Evolutionary conservation across 2,113 vertebrate genomes (phyloP).

Genomic region (Panthera uncia): DNA sequence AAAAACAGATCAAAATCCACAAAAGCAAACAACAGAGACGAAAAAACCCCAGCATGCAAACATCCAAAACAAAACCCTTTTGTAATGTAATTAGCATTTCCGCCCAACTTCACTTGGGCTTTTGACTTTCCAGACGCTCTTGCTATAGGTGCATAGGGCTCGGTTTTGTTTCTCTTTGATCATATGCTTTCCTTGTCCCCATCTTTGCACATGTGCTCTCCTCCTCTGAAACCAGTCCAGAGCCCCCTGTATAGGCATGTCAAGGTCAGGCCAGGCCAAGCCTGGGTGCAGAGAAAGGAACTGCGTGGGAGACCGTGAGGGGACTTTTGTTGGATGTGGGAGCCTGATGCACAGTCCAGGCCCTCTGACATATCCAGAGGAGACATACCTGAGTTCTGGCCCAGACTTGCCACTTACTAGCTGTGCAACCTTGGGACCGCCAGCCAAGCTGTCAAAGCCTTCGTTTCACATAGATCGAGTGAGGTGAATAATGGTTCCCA

Average conservation of each 20-base stretch:
- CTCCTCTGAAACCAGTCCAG: neutral
- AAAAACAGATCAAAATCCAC: neutral
- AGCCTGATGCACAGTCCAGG: accelerated
- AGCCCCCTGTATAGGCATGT: neutral
- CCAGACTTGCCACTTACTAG: neutral
- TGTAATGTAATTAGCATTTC: neutral
- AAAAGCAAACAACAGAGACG: neutral
- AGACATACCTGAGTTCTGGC: neutral
- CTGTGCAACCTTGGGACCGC: neutral
- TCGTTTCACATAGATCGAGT: neutral
- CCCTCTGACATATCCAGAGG: neutral
- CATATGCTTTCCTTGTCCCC: neutral
- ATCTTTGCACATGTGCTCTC: neutral
- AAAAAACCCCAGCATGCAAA: neutral
- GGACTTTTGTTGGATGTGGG: neutral
- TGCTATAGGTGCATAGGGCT: neutral
- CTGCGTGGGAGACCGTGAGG: neutral
- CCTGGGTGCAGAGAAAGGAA: neutral
- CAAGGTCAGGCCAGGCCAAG: neutral
- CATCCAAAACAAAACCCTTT: neutral
- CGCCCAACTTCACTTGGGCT: neutral
- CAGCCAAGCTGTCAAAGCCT: neutral
- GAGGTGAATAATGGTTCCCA: neutral
- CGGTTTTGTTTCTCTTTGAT: neutral
- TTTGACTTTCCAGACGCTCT: neutral